Evolutionary conservation across 2,113 vertebrate genomes (phyloP).

Genomic region (Bubalus kerabau): DNA sequence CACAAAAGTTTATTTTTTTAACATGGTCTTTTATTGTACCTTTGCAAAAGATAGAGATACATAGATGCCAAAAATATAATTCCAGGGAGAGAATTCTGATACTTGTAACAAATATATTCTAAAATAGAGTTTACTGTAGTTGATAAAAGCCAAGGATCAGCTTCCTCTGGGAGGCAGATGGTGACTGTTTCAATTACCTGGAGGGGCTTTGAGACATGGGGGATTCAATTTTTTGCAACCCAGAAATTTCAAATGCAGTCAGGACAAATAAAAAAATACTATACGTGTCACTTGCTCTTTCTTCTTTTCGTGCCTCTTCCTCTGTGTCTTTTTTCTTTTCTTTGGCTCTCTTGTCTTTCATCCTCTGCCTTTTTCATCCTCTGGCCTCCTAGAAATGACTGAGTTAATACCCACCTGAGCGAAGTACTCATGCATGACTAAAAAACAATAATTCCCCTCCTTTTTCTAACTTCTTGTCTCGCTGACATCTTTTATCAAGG

Average conservation of each 20-base stretch:
- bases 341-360: slow-evolving; percentile 52
- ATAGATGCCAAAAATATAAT: slow-evolving; percentile 49
- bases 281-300: slow-evolving; percentile 46
- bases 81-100: slow-evolving; percentile 54
- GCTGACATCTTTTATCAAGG: slow-evolving; percentile 3
- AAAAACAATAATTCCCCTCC: slow-evolving; percentile 23
- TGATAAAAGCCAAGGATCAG: slow-evolving; percentile 72
- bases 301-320: slow-evolving; percentile 48
- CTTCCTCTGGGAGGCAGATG: slow-evolving; percentile 65
- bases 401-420: slow-evolving; percentile 20
- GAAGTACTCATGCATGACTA: slow-evolving; percentile 31
- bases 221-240: slow-evolving; percentile 74
- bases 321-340: slow-evolving; percentile 38
- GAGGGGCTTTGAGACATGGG: slow-evolving; percentile 72
- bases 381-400: slow-evolving; percentile 35
- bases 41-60: slow-evolving; percentile 45
- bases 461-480: slow-evolving; percentile 2
- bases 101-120: slow-evolving; percentile 54
- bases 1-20: slow-evolving; percentile 28
- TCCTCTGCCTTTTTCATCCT: slow-evolving; percentile 54
- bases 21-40: slow-evolving; percentile 24
- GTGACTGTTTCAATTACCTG: slow-evolving; percentile 65
- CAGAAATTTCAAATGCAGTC: slow-evolving; percentile 73
- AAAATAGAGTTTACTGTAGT: slow-evolving; percentile 69
- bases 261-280: slow-evolving; percentile 70